phyloP scores from a whole-genome alignment of 1,140 invertebrate genomes.

The Berghia stephanieae region DNA sequence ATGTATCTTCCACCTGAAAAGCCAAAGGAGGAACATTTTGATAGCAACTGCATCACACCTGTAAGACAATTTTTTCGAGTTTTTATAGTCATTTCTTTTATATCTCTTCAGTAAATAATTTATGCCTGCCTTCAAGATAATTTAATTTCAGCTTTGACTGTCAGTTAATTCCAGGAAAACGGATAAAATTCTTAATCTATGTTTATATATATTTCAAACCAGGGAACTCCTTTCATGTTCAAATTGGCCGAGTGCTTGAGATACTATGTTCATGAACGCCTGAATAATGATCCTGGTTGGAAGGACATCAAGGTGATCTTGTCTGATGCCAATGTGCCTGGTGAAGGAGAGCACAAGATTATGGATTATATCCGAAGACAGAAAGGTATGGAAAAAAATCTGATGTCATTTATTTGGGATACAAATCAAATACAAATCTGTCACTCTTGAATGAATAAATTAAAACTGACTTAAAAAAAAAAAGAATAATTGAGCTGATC shows the following conservation, averaged over 20 bases:
- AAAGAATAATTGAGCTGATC: too few relatives aligned
- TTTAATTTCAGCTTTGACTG: too few relatives aligned
- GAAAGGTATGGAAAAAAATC: constrained; percentile 78
- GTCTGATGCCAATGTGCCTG: constrained; percentile 98
- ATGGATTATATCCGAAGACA: constrained; percentile 99
- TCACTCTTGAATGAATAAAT: too few relatives aligned
- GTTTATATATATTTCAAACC: constrained; percentile 40
- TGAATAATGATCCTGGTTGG: constrained; percentile 97
- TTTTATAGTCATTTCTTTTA: neutral
- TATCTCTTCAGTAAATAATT: neutral
- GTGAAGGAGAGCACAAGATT: constrained; percentile 99
- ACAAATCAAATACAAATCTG: too few relatives aligned
- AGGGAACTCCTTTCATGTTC: constrained; percentile 98
- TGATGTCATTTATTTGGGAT: too few relatives aligned
- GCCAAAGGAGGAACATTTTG: constrained; percentile 91
- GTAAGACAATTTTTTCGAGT: constrained; percentile 54
- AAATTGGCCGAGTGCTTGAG: constrained; percentile 91
- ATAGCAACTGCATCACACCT: constrained; percentile 98
- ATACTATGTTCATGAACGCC: constrained; percentile 93
- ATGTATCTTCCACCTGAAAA: constrained; percentile 87
- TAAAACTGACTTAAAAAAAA: too few relatives aligned
- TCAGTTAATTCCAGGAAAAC: too few relatives aligned
- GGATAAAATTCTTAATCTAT: constrained; percentile 6
- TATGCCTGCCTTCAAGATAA: too few relatives aligned
- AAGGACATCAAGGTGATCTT: constrained; percentile 91